phyloP scores from a whole-genome alignment of 2,797 vertebrate species.

The Gallinago stenura region DNA sequence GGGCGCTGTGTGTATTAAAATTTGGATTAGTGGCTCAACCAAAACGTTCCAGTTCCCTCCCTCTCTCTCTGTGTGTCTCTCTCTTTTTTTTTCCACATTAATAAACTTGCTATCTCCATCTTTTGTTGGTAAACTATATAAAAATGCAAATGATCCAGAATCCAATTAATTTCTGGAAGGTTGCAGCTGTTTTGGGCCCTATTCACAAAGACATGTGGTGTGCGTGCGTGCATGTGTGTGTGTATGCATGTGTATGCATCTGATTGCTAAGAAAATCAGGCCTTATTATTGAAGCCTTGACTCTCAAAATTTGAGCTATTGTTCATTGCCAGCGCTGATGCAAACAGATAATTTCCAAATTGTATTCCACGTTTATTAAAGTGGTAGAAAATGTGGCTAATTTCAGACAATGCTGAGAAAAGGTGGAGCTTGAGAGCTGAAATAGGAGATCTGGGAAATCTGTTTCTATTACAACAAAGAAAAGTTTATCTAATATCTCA shows the following conservation, averaged over 20 bases:
- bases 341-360: constrained; percentile 64
- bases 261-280: constrained; percentile 73
- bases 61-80: neutral
- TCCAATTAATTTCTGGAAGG: constrained; percentile 79
- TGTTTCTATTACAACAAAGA: constrained; percentile 43
- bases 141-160: constrained; percentile 81
- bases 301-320: constrained; percentile 62
- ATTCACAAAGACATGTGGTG: constrained; percentile 66
- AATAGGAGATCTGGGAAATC: constrained; percentile 35
- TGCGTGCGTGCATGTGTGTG: constrained; percentile 2
- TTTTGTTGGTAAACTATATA: constrained; percentile 78
- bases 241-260: constrained; percentile 29
- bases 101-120: constrained; percentile 73
- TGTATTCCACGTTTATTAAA: constrained; percentile 46
- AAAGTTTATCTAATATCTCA: constrained; percentile 70
- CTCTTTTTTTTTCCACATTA: constrained; percentile 60
- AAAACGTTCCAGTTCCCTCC: neutral
- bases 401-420: constrained; percentile 58
- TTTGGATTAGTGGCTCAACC: constrained; percentile 39
- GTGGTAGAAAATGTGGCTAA: constrained; percentile 50
- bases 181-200: constrained; percentile 73
- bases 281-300: constrained; percentile 56
- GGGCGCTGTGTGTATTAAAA: constrained; percentile 11
- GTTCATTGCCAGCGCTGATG: constrained; percentile 12
- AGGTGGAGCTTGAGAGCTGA: constrained; percentile 44